Evolutionary conservation across 2,888 invertebrate genomes (phyloP).

Genomic region (Nomada goodeniana): DNA sequence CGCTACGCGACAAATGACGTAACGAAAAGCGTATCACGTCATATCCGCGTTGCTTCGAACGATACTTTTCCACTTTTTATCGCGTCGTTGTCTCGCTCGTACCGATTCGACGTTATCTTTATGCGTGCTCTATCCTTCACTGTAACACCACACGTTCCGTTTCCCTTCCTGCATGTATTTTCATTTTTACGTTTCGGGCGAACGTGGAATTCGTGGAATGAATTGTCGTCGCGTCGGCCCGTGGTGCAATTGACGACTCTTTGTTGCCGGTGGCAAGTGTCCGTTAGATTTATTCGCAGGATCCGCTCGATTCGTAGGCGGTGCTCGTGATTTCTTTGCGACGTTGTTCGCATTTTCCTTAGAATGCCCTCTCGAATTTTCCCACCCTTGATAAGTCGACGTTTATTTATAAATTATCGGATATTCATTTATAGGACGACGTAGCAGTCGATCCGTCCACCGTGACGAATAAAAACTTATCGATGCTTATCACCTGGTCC

Average conservation of each 20-base stretch:
- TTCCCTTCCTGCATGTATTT: not conserved
- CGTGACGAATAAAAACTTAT: slow-evolving; percentile 18
- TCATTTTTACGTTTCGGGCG: too few relatives aligned
- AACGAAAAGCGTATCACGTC: slow-evolving; percentile 50
- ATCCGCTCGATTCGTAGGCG: not conserved
- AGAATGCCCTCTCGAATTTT: slow-evolving; percentile 15
- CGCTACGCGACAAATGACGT: slow-evolving; percentile 51
- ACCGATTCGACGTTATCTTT: slow-evolving; percentile 5
- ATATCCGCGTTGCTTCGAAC: slow-evolving; percentile 48
- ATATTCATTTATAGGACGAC: slow-evolving; percentile 31
- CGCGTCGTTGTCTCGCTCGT: slow-evolving; percentile 9
- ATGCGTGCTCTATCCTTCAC: not conserved
- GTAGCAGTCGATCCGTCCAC: not conserved
- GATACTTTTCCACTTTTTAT: slow-evolving; percentile 40
- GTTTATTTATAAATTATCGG: slow-evolving; percentile 38
- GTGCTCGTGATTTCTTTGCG: too few relatives aligned
- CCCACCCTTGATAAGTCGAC: slow-evolving; percentile 9
- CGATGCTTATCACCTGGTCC: slow-evolving; percentile 18
- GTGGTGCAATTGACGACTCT: too few relatives aligned
- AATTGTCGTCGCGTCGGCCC: too few relatives aligned
- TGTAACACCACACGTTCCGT: not conserved
- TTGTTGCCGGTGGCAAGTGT: too few relatives aligned
- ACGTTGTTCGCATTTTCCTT: not conserved
- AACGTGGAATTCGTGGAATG: too few relatives aligned
- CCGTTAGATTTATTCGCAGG: not conserved